phyloP scores from a whole-genome alignment of 2,113 vertebrate genomes.

The Eolophus roseicapilla region DNA sequence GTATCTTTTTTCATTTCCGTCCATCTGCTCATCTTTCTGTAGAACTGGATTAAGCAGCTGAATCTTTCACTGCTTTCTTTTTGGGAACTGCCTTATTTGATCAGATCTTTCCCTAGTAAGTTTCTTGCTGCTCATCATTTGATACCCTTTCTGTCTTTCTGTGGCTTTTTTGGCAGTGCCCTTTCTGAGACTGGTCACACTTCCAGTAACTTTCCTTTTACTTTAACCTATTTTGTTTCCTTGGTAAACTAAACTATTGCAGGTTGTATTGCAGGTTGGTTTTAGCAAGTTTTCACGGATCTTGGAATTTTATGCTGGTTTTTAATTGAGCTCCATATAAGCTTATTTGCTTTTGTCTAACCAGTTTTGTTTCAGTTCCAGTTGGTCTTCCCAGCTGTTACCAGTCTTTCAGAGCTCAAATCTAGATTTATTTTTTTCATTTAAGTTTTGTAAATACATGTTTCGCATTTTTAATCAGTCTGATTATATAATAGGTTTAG shows the following conservation, averaged over 20 bases:
- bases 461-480: conserved; percentile 16
- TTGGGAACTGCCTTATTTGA: neutral
- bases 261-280: neutral
- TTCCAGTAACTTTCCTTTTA: neutral
- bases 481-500: conserved; percentile 33
- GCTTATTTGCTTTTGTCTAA: neutral
- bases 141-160: neutral
- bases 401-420: neutral
- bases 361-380: conserved; percentile 1
- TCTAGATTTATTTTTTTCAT: neutral
- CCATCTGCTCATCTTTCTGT: neutral
- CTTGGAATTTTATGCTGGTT: neutral
- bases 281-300: neutral
- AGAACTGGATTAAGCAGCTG: neutral
- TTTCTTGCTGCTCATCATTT: neutral
- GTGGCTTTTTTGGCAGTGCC: neutral
- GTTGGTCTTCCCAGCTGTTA: neutral
- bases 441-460: conserved; percentile 7
- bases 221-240: neutral
- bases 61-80: neutral
- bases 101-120: neutral
- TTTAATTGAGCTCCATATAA: neutral
- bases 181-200: neutral
- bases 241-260: neutral
- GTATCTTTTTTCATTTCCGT: neutral